Conservation (phyloP, 92 coral and sea anemone species). For the Zoanthus sansibaricus region DNA sequence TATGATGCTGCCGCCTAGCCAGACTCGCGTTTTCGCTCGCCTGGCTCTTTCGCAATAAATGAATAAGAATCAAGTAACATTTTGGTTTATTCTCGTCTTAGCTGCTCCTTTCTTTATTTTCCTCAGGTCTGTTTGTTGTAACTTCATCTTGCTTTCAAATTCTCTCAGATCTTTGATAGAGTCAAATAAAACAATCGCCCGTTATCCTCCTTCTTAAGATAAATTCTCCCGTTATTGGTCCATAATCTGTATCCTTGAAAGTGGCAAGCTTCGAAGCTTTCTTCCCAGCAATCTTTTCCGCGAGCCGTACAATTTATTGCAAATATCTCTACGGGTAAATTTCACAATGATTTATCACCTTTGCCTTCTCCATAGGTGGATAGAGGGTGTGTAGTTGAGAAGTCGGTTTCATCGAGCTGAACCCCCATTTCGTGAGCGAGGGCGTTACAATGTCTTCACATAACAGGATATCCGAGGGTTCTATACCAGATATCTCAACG, state of each 20-base stretch:
- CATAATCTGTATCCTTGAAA: constrained; percentile 30
- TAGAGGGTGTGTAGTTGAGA: constrained; percentile 44
- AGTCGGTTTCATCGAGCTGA: constrained; percentile 4
- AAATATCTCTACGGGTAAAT: constrained; percentile 42
- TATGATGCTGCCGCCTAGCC: too few relatives aligned
- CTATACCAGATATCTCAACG: constrained; percentile 49
- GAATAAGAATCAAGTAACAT: neutral
- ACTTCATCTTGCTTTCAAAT: neutral
- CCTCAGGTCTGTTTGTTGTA: neutral
- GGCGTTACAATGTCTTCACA: constrained; percentile 37
- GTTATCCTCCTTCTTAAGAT: constrained; percentile 36
- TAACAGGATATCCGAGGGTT: constrained; percentile 7
- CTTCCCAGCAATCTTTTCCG: constrained; percentile 32
- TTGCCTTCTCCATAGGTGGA: constrained; percentile 35
- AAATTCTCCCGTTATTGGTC: constrained; percentile 61
- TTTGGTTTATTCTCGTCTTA: neutral
- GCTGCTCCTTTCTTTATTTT: neutral
- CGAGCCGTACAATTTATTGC: constrained; percentile 45
- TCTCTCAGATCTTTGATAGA: neutral
- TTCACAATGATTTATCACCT: constrained; percentile 50
- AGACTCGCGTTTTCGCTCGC: too few relatives aligned
- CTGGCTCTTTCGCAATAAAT: too few relatives aligned
- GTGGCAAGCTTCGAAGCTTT: constrained; percentile 10
- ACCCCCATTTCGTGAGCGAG: constrained; percentile 34
- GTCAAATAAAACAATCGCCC: neutral